phyloP scores from a whole-genome alignment of 2,797 vertebrate species.

The Silurus aristotelis region DNA sequence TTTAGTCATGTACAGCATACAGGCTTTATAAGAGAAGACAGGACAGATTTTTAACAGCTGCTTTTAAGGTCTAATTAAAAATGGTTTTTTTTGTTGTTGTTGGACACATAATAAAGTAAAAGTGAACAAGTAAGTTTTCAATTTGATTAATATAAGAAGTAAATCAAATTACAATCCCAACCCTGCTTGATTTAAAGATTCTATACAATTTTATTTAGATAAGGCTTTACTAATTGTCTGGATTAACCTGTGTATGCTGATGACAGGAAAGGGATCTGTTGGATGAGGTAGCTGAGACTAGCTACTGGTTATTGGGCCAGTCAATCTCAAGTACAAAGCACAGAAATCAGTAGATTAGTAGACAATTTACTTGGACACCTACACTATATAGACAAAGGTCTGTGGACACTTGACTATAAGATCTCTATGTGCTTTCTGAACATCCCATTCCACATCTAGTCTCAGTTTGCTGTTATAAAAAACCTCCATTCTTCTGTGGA shows the following conservation, averaged over 20 bases:
- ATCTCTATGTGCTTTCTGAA: too few relatives aligned
- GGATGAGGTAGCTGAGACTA: background rate
- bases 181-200: background rate
- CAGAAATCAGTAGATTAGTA: background rate
- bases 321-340: background rate
- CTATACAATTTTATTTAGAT: background rate
- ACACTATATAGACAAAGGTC: too few relatives aligned
- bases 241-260: background rate
- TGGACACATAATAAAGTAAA: too few relatives aligned
- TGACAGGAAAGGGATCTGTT: background rate
- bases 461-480: too few relatives aligned
- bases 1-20: background rate
- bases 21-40: background rate
- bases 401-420: too few relatives aligned
- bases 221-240: background rate
- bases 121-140: too few relatives aligned
- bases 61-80: background rate
- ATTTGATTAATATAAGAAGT: too few relatives aligned
- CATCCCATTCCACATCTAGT: too few relatives aligned
- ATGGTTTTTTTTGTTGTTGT: background rate
- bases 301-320: background rate
- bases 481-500: too few relatives aligned
- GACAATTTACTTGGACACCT: background rate
- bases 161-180: background rate
- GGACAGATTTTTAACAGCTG: background rate